phyloP scores from a whole-genome alignment of 2,888 invertebrate species.

The Acanthoscelides obtectus region DNA sequence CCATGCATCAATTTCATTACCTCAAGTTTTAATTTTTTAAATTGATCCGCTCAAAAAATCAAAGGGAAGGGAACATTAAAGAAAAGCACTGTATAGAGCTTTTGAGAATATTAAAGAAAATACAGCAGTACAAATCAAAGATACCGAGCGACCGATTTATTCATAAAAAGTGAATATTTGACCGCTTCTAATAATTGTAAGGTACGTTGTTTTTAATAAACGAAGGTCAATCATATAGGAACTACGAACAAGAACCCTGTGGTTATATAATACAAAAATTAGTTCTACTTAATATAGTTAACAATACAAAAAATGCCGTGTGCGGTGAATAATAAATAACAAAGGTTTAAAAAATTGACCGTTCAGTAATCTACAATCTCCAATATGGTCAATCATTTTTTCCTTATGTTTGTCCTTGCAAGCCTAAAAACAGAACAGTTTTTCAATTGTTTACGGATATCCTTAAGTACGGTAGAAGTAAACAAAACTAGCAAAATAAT shows the following conservation, averaged over 20 bases:
- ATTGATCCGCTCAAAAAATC: too few species aligned
- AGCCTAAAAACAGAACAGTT: neutral
- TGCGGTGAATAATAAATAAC: neutral
- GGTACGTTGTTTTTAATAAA: neutral
- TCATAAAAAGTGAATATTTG: too few species aligned
- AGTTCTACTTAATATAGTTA: neutral
- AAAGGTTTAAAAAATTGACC: neutral
- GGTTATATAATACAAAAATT: neutral
- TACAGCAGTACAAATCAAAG: too few species aligned
- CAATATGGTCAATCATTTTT: neutral
- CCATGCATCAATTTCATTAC: too few species aligned
- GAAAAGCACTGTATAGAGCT: too few species aligned
- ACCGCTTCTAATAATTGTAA: neutral
- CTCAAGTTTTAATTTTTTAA: too few species aligned
- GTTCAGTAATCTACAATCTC: neutral
- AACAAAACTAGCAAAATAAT: too few species aligned
- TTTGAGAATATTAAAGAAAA: too few species aligned
- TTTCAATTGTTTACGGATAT: neutral
- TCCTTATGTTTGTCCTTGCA: neutral
- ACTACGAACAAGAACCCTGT: neutral
- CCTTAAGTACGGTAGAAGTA: too few species aligned
- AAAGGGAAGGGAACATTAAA: too few species aligned
- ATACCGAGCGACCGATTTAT: too few species aligned
- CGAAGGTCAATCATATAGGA: neutral
- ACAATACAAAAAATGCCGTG: neutral